A percentile compares a stretch with the other conserved stretches of the same genome.
Evolutionary conservation across 2,113 vertebrate genomes (phyloP).

Genomic region (Microtus richardsoni): DNA sequence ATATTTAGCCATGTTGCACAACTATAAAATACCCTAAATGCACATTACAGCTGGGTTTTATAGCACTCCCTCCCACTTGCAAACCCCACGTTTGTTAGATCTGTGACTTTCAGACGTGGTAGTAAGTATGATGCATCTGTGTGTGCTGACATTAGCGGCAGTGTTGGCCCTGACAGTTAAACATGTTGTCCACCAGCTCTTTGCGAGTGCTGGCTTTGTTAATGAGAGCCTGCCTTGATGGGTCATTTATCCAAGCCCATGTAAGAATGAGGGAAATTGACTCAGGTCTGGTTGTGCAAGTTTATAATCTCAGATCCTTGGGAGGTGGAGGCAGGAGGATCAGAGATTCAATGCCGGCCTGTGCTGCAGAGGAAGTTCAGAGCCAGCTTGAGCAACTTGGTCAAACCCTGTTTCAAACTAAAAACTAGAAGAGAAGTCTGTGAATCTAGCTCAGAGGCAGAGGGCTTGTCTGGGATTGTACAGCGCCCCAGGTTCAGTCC

Average conservation of each 20-base stretch:
- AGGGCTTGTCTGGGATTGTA: neutral
- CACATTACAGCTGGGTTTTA: conserved; percentile 35
- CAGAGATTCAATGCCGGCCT: neutral
- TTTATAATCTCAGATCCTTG: neutral
- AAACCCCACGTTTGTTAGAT: conserved; percentile 8
- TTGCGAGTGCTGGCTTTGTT: neutral
- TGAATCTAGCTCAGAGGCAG: neutral
- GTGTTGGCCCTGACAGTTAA: neutral
- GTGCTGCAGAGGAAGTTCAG: neutral
- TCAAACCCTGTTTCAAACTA: neutral
- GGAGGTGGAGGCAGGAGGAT: neutral
- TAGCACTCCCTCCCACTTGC: conserved; percentile 25
- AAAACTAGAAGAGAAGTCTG: neutral
- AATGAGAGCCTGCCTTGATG: neutral
- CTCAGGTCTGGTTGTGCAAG: neutral
- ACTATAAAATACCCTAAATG: conserved; percentile 55
- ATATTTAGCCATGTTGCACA: conserved; percentile 34
- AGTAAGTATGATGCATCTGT: neutral
- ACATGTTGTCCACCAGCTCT: neutral
- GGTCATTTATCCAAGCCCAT: neutral
- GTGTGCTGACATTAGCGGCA: neutral
- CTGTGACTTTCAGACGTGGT: conserved; percentile 28
- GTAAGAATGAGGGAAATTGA: neutral
- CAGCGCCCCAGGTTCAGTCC: neutral
- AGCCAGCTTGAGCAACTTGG: neutral